Evolutionary conservation across 2,113 vertebrate genomes (phyloP), one percentile per base, ranked within the genome.

Genomic region (Accipiter cooperii): DNA sequence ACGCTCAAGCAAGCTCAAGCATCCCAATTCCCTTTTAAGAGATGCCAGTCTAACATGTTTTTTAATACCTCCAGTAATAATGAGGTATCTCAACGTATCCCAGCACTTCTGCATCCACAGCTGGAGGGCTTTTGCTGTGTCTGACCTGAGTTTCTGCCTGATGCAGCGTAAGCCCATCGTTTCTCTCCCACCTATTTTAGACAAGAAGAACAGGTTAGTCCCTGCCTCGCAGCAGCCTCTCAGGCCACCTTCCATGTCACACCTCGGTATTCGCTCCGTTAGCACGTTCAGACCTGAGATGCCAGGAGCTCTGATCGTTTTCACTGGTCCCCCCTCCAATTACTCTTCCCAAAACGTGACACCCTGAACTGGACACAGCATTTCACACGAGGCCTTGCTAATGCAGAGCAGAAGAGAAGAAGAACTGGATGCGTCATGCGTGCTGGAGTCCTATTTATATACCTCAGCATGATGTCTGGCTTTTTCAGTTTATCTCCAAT

Each of bases 391-490:
- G 21, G n/a, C 13, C 31, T 80, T 88, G 52, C 13, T n/a, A 33
- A 58, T 13, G 18, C 12, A 42, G 44, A 71, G 29, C 54, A 84
- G 88, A 88, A 60, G n/a, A 81, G 33, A 61, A 70, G n/a, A 42
- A 89, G 47, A 87, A 42, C 25, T 19, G 36, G 66, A 69, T 36
- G 20, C 0, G 1, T 36, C 0, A 1, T 10, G 24, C 2, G 2
- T 64, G 52, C 17, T 60, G 17, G 63, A 65, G 51, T 81, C 69
- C 19, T 71, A 33, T 83, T 88, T 80, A 40, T 69, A 65, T 13
- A 80, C 24, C 22, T 8, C 52, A 61, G 57, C 11, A 31, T 24
- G 44, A 52, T 3, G 3, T 42, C 34, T 76, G 36, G 6, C 13
- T 28, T 57, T 85, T 79, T 60, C 66, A 80, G 36, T 83, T 92